Base-by-base conservation (phyloP, 2,888 invertebrate species). In the Sminthurinus aureus region DNA sequence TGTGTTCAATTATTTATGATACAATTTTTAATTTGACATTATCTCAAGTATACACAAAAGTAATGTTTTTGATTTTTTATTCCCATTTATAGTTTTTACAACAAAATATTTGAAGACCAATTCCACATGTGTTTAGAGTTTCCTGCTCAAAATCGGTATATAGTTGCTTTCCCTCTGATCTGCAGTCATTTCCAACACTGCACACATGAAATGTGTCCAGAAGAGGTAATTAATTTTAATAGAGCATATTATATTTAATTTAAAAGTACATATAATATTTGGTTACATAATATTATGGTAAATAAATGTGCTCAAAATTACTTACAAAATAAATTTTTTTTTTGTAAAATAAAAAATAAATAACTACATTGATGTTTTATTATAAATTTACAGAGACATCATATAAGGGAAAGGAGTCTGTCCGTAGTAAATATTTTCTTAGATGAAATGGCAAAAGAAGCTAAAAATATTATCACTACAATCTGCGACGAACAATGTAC, bases 71-170 rank as follows among this genome's bases (percentile, higher is more conserved):
- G 71, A 51, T 15, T 58, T 64, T 64, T 12, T 67, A 12, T 20
- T 67, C 11, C 3, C n/a, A 3, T 67, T n/a, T 67, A 50, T 89
- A 92, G 92, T 90, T 99, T 99, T 90, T 98, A 98, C 91, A 98
- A 95, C 89, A 95, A 96, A 91, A 96, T 97, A 90, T 98, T 99
- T 91, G 98, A 99, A 90, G 97, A 96, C 89, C 98, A 99, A 91
- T 99, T 99, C 90, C 98, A 98, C 90, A 97, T 98, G 96, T 99
- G 99, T 91, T 92, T 99, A 88, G 98, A 99, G 90, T 98, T 99
- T 90, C 99, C 99, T 52, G 98, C 98, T 26, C 99, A 99, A 91
- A 98, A 98, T 91, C 94, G 99, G 71, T 99, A 96, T 90, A 98
- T 98, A 86, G 96, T 99, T 87, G 97, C 98, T 80, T 99, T 99